Evolutionary conservation across 2,113 vertebrate genomes (phyloP).

Genomic region (Diglossa brunneiventris): DNA sequence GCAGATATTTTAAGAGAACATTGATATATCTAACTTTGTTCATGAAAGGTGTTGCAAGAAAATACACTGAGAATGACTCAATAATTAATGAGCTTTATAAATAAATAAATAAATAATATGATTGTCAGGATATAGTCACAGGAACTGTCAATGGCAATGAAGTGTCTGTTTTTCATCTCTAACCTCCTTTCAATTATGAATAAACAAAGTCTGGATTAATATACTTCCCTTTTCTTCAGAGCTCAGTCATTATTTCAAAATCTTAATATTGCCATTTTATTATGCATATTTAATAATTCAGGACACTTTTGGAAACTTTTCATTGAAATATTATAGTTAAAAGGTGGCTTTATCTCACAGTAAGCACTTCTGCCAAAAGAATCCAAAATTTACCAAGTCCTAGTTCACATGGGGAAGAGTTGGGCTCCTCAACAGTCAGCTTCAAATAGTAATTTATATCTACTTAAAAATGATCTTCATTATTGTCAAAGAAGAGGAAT

Average conservation of each 20-base stretch:
- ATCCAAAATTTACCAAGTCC: neutral
- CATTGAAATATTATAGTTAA: neutral
- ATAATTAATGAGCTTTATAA: neutral
- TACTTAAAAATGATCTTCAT: neutral
- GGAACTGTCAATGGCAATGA: neutral
- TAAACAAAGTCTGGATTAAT: neutral
- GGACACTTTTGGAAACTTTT: neutral
- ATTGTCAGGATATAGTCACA: neutral
- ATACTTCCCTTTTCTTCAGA: neutral
- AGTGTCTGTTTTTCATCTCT: neutral
- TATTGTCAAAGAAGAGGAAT: neutral
- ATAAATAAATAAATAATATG: neutral
- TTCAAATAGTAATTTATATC: neutral
- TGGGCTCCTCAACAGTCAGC: neutral
- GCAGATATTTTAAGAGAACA: neutral
- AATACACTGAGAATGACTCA: neutral
- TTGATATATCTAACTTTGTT: neutral
- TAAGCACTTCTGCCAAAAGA: neutral
- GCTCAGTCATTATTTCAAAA: neutral
- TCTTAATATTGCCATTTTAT: neutral
- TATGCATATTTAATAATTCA: neutral
- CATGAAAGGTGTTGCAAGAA: neutral
- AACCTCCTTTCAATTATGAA: neutral
- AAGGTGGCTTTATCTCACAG: neutral
- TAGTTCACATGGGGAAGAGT: fast-evolving